Conservation (phyloP, 2,888 invertebrate genomes). For the Branchipolynoe longqiensis region DNA sequence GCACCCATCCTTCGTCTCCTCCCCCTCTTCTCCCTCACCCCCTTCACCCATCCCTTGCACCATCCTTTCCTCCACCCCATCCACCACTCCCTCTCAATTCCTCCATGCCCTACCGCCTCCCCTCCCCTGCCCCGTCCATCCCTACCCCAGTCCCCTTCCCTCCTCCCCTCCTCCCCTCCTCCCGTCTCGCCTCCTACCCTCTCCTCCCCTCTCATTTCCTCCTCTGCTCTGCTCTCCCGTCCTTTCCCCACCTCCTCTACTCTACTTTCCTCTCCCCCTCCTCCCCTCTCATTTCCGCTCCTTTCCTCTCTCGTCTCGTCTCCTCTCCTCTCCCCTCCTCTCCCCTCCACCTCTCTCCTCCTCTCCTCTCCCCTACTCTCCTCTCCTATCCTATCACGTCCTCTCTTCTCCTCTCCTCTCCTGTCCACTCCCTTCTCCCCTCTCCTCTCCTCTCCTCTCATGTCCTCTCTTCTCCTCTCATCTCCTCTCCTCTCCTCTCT, state of each 20-base stretch:
- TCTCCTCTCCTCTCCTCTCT: neutral
- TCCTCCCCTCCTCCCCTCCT: neutral
- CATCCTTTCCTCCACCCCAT: neutral
- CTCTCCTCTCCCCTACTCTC: neutral
- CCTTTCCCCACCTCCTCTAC: neutral
- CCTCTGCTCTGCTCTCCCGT: neutral
- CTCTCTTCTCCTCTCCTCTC: neutral
- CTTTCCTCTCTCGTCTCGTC: neutral
- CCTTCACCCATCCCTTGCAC: neutral
- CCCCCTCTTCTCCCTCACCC: neutral
- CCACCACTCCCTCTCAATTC: neutral
- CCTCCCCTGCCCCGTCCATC: neutral
- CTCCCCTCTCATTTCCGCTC: neutral
- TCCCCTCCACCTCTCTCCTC: neutral
- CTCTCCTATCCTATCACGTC: neutral
- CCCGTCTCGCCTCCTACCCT: neutral
- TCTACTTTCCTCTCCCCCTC: slow-evolving; percentile 2
- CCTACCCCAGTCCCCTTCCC: neutral
- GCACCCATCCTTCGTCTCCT: neutral
- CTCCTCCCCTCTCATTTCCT: neutral
- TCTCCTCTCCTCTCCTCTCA: neutral
- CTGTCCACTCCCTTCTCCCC: neutral
- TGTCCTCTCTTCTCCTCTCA: neutral
- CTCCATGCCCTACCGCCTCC: neutral
- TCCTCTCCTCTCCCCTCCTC: neutral